Evolutionary conservation across 2,113 vertebrate genomes (phyloP).

Genomic region (Lamprologus tigripictilis): DNA sequence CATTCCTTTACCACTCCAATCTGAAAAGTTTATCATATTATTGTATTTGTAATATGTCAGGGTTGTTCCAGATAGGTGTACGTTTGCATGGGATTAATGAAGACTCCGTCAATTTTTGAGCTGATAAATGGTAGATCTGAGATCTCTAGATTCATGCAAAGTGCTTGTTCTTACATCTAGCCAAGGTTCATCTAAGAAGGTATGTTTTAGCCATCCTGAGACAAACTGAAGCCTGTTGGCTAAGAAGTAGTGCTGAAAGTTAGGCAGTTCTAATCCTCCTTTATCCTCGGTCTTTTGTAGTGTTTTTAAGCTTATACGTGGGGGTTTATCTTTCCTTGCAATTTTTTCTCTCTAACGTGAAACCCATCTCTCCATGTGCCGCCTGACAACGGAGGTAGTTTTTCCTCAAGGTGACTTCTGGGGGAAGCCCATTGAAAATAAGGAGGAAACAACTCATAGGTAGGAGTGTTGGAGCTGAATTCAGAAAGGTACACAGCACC

Average conservation of each 20-base stretch:
- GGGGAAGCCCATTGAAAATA: neutral
- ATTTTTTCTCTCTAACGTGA: neutral
- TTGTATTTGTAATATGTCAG: too few relatives aligned
- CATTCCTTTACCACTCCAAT: too few relatives aligned
- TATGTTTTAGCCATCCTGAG: accelerated
- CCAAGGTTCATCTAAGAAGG: accelerated
- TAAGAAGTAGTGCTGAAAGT: neutral
- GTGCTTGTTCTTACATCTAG: neutral
- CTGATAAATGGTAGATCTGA: neutral
- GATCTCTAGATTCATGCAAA: neutral
- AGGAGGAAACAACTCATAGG: neutral
- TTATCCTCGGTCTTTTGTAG: neutral
- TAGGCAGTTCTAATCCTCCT: accelerated
- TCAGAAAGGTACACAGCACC: neutral
- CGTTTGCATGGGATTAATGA: too few relatives aligned
- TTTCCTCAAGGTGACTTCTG: neutral
- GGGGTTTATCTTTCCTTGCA: neutral
- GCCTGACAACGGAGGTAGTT: neutral
- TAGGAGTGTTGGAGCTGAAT: neutral
- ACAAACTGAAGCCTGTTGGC: neutral
- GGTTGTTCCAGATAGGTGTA: too few relatives aligned
- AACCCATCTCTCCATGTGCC: neutral
- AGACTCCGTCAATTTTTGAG: too few relatives aligned
- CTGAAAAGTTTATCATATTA: accelerated
- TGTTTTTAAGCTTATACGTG: neutral